Base-by-base conservation (phyloP, 2,113 vertebrate species). In the Sorex fumeus region DNA sequence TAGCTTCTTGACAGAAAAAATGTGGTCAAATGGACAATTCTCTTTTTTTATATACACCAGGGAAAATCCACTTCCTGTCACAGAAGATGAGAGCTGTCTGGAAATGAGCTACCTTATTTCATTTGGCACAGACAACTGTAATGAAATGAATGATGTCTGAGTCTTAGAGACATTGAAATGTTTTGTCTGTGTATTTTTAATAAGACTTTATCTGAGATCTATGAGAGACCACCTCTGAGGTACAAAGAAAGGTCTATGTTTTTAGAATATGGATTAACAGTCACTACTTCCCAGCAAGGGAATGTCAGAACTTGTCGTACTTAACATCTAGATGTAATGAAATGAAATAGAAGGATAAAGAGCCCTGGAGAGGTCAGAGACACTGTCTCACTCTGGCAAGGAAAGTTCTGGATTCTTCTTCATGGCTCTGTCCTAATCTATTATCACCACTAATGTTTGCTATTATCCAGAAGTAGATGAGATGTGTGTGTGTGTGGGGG, bases 331-430 rank as follows among this genome's bases (percentile, higher is more conserved):
- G 15, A 81, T 82, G 12, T 11, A 69, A n/a, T 57, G 83, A 93
- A 69, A 30, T 3, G 4, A 77, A 83, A 88, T 75, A 34, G 64
- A 66, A 78, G 32, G 27, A 89, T 78, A n/a, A 77, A 53, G n/a
- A 53, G 10, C 5, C 5, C 28, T 72, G 4, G 70, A 43, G 50
- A 88, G 82, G 23, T 80, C 18, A 74, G 18, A 62, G 8, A 21
- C 72, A 7, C 67, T 85, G 27, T 47, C 36, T 91, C 75, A 28
- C 27, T 60, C 19, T 77, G 75, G 53, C 0, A 0, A 19, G 10
- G 57, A 32, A 77, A 15, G 69, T 70, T 90, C 90, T 71, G 9
- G 36, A 71, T 50, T 85, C 80, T 88, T 85, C 69, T 90, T 85
- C 19, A 62, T 2, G 25, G 8, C 25, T 85, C 18, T 85, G 11